Evolutionary conservation across 1,140 invertebrate genomes (phyloP).

Genomic region (Hydropsyche tenuis): DNA sequence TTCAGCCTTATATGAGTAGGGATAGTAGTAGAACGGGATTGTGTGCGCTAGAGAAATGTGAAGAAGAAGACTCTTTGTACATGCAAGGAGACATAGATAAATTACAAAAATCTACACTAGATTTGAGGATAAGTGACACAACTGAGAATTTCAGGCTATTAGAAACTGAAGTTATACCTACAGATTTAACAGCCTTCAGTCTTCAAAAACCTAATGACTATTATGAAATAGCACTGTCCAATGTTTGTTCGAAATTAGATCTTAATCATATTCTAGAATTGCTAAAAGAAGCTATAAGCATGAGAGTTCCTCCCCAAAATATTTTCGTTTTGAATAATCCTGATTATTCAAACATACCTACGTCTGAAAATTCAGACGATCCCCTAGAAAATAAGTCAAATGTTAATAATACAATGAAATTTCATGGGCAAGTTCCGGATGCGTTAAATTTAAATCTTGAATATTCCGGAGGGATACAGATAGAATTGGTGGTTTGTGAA

Average conservation of each 20-base stretch:
- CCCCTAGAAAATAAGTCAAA: constrained; percentile 42
- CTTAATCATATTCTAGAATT: constrained; percentile 73
- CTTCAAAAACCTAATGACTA: constrained; percentile 61
- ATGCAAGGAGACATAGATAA: constrained; percentile 56
- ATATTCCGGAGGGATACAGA: constrained; percentile 86
- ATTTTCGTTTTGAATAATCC: constrained; percentile 67
- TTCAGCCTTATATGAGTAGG: constrained; percentile 55
- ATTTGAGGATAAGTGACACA: constrained; percentile 57
- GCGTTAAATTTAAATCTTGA: constrained; percentile 72
- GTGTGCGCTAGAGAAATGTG: constrained; percentile 55
- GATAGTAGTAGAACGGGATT: constrained; percentile 52
- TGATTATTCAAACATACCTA: constrained; percentile 34
- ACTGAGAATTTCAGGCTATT: constrained; percentile 52
- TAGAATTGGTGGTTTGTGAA: constrained; percentile 84
- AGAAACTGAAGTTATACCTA: constrained; percentile 58
- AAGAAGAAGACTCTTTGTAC: constrained; percentile 54
- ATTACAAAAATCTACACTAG: constrained; percentile 59
- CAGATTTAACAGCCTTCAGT: constrained; percentile 55
- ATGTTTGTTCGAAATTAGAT: constrained; percentile 79
- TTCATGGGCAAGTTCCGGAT: constrained; percentile 55
- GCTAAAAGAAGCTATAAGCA: constrained; percentile 77
- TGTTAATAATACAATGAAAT: constrained; percentile 47
- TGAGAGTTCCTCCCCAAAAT: constrained; percentile 75
- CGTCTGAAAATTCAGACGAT: constrained; percentile 50
- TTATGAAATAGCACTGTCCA: constrained; percentile 77